phyloP scores from a whole-genome alignment of 37 sponge, comb jelly and placozoan genomes.

The Beroe forskalii region DNA sequence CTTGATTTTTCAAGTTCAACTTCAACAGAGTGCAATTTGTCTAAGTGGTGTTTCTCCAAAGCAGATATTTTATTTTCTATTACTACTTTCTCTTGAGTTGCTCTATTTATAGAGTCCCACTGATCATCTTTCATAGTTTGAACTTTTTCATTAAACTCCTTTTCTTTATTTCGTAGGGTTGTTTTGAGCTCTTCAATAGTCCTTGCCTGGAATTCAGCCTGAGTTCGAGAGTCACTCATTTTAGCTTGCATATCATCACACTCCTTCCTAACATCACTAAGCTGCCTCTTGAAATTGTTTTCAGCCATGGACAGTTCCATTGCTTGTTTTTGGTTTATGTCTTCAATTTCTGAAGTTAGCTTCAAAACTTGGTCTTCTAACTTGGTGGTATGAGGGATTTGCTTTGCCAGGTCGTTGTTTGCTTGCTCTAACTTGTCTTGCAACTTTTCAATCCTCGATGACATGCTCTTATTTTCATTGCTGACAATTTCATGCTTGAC shows the following conservation, averaged over 20 bases:
- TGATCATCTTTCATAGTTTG: conserved; percentile 42
- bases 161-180: conserved; percentile 14
- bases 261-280: conserved; percentile 35
- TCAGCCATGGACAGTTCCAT: conserved; percentile 57
- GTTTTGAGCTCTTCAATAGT: conserved; percentile 21
- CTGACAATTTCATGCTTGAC: conserved; percentile 28
- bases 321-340: not conserved
- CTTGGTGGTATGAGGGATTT: conserved; percentile 48
- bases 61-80: not conserved
- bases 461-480: conserved; percentile 43
- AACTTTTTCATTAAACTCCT: conserved; percentile 34
- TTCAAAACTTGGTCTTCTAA: conserved; percentile 39
- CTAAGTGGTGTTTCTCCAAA: conserved; percentile 14
- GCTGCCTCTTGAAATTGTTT: conserved; percentile 40
- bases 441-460: not conserved
- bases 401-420: conserved; percentile 14
- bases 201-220: conserved; percentile 16
- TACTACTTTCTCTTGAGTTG: conserved; percentile 1
- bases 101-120: conserved; percentile 28
- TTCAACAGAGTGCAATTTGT: not conserved
- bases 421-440: conserved; percentile 54
- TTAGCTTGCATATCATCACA: conserved; percentile 38
- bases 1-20: conserved; percentile 37
- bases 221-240: not conserved
- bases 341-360: conserved; percentile 37